Conservation (phyloP, 1,140 invertebrate species). For the Zelostemma sp. region DNA sequence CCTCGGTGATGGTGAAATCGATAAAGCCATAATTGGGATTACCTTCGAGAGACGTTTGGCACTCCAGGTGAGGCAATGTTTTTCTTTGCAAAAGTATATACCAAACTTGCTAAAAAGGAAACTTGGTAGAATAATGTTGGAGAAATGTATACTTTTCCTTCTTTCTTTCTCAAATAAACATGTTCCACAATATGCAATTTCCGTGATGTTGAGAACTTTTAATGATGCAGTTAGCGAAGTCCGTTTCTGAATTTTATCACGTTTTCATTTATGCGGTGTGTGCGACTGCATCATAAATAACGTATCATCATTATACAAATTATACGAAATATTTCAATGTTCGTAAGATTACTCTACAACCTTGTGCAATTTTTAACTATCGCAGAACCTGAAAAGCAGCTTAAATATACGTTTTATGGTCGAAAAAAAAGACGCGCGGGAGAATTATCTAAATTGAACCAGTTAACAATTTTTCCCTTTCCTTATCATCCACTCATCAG, state of each 20-base stretch:
- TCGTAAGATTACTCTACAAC: background rate
- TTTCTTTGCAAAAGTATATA: background rate
- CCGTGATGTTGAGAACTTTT: background rate
- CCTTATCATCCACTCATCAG: background rate
- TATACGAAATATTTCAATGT: background rate
- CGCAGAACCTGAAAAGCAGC: background rate
- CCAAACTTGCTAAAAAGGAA: no score
- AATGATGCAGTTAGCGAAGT: background rate
- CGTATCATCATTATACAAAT: background rate
- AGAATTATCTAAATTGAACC: conserved; percentile 1
- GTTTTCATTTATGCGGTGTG: background rate
- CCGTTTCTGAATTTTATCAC: background rate
- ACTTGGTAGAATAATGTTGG: no score
- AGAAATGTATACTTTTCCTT: no score
- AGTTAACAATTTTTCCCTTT: background rate
- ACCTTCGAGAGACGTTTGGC: conserved; percentile 21
- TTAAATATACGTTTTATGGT: background rate
- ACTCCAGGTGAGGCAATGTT: conserved; percentile 17
- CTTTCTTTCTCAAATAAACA: no score
- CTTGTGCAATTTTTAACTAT: background rate
- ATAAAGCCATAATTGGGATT: conserved; percentile 33
- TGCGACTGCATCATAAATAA: no score
- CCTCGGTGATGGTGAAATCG: conserved; percentile 42
- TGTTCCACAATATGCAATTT: no score
- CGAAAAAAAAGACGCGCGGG: background rate